Base-by-base conservation (phyloP, 2,888 invertebrate genomes). In the Lasiommata megera region DNA sequence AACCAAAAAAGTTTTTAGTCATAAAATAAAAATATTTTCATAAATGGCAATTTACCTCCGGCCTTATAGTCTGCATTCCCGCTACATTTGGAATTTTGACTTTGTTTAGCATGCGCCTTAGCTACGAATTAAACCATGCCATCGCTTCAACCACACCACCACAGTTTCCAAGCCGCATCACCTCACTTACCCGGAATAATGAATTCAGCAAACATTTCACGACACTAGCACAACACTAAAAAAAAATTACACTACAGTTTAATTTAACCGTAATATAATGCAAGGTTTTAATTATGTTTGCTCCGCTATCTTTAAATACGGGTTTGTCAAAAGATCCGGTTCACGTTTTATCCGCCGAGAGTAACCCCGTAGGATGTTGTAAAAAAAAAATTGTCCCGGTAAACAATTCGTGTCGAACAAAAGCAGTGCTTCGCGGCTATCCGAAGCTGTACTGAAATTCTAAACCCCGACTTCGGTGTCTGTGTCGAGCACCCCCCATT, bases 371-470 rank as follows among this genome's bases (percentile, higher is more conserved):
- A 64, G 64, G 68, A 70, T 73, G 69, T 74, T 76, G n/a, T n/a
- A 79, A 85, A 88, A 87, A 82, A 88, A 82, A 88, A 79, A 78
- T 81, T 69, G 74, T 67, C 74, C 81, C 76, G 73, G 79, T 84
- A 88, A 88, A 90, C 89, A 90, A 89, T 88, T 79, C 82, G 67
- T 76, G 76, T 77, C 82, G 80, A 87, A 90, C 90, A 61, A 90
- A 89, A 88, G 88, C 83, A 77, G 80, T 84, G 86, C 84, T 82
- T 83, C 88, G 86, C 74, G 80, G 89, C 89, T 83, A 90, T 89
- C 90, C 89, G 89, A 89, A 88, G 89, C 88, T 88, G 76, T 80
- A 90, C 90, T 90, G 90, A 90, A 90, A 90, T 90, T 89, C 88
- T 87, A 90, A 90, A 90, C 90, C 90, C 84, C 76, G 86, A 82